These are phyloP conservation scores for Apocrypta bakeri DNA, from an alignment of 1,140 invertebrate genomes.

Conservation along the genomic window DNA sequence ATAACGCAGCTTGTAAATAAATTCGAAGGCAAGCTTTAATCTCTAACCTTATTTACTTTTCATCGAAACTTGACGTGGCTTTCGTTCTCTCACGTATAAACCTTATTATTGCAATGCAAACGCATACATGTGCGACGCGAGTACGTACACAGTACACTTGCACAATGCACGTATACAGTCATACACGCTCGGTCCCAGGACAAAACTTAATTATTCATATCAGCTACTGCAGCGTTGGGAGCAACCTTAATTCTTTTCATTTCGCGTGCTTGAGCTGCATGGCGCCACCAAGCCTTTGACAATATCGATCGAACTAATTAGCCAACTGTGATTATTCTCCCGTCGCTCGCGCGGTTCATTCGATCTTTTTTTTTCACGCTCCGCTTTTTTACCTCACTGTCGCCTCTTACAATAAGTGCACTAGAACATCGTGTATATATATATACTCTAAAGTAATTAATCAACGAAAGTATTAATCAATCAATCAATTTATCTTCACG, in stretches of 20 bases:
- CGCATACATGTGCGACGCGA: too few species aligned
- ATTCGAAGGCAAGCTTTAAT: not conserved
- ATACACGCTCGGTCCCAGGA: not conserved
- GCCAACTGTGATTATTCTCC: slow-evolving; percentile 28
- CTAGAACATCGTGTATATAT: not conserved
- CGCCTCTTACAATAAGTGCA: not conserved
- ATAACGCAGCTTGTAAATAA: not conserved
- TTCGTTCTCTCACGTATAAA: not conserved
- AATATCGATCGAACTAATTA: slow-evolving; percentile 48
- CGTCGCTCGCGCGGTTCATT: not conserved
- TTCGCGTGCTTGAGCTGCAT: not conserved
- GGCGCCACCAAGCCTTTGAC: slow-evolving; percentile 9
- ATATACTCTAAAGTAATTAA: not conserved
- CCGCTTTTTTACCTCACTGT: not conserved
- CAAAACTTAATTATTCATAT: slow-evolving; percentile 39
- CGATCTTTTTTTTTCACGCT: not conserved
- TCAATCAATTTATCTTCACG: not conserved
- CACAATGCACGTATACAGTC: too few species aligned
- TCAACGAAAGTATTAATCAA: not conserved
- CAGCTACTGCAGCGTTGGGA: not conserved
- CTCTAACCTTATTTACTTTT: slow-evolving; percentile 1
- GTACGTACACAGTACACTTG: too few species aligned
- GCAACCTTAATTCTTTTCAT: slow-evolving; percentile 19
- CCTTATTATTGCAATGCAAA: not conserved
- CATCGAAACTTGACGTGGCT: not conserved